phyloP scores from a whole-genome alignment of 2,113 vertebrate species.

The Monopterus albus region DNA sequence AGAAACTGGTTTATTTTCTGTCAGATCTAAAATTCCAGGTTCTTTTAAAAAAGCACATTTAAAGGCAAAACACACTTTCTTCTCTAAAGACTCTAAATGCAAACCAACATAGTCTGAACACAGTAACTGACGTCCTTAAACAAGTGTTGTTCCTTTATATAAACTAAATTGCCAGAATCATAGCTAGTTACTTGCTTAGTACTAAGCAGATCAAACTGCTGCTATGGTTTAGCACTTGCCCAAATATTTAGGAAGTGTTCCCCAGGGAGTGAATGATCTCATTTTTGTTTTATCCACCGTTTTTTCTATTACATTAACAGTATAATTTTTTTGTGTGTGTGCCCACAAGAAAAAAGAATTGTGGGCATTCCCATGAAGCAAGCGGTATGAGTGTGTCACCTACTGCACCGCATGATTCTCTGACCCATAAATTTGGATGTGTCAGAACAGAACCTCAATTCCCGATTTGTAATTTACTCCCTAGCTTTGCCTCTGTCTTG shows the following conservation, averaged over 20 bases:
- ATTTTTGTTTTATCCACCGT: slow-evolving; percentile 6
- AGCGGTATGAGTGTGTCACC: slow-evolving; percentile 6
- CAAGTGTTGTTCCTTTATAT: background rate
- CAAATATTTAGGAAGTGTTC: slow-evolving; percentile 17
- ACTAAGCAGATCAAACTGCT: slow-evolving; percentile 3
- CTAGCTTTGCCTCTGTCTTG: background rate
- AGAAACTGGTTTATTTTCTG: slow-evolving; percentile 25
- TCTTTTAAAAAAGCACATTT: background rate
- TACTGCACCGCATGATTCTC: slow-evolving; percentile 1
- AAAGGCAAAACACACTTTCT: background rate
- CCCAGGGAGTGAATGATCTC: slow-evolving; percentile 3
- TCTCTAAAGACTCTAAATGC: background rate
- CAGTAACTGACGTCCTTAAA: background rate
- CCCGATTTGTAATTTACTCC: slow-evolving; percentile 27
- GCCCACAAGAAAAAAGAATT: slow-evolving; percentile 9
- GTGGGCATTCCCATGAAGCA: background rate
- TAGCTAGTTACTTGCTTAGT: too few relatives aligned
- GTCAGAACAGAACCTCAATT: slow-evolving; percentile 18
- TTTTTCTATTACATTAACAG: background rate
- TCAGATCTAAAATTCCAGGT: background rate
- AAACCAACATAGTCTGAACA: background rate
- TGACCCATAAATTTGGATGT: slow-evolving; percentile 18
- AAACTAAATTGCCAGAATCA: too few relatives aligned
- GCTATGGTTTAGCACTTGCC: slow-evolving; percentile 6
- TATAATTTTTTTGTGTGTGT: background rate